phyloP scores from a whole-genome alignment of 2,888 invertebrate species.

The Acrobasis suavella region DNA sequence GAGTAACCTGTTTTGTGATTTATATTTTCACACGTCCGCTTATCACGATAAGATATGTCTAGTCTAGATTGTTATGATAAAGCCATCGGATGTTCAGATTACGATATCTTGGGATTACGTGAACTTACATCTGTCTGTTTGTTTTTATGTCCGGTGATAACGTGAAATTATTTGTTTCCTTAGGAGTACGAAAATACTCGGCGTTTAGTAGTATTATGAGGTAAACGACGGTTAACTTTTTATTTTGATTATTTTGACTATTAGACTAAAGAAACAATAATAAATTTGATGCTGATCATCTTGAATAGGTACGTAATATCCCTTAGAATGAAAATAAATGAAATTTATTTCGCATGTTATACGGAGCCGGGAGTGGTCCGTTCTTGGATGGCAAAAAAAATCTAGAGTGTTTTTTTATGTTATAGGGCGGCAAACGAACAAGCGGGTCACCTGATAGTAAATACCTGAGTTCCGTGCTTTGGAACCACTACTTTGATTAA shows the following conservation, averaged over 20 bases:
- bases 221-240: background rate
- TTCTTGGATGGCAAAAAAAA: no score
- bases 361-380: no score
- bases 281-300: no score
- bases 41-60: background rate
- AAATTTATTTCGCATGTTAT: no score
- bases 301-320: no score
- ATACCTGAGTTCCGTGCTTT: no score
- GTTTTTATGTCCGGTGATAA: background rate
- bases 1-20: background rate
- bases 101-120: slow-evolving; percentile 2
- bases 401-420: no score
- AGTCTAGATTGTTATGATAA: slow-evolving; percentile 9
- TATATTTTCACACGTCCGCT: slow-evolving; percentile 11
- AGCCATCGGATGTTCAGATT: background rate
- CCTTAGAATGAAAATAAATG: no score
- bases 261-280: no score
- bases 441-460: no score
- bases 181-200: background rate
- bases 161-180: background rate
- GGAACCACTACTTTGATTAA: no score
- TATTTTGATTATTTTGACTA: background rate
- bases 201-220: background rate
- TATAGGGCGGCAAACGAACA: no score
- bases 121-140: background rate